Evolutionary conservation across 92 coral and sea anemone species (phyloP).

Genomic region (Plumapathes pennacea): DNA sequence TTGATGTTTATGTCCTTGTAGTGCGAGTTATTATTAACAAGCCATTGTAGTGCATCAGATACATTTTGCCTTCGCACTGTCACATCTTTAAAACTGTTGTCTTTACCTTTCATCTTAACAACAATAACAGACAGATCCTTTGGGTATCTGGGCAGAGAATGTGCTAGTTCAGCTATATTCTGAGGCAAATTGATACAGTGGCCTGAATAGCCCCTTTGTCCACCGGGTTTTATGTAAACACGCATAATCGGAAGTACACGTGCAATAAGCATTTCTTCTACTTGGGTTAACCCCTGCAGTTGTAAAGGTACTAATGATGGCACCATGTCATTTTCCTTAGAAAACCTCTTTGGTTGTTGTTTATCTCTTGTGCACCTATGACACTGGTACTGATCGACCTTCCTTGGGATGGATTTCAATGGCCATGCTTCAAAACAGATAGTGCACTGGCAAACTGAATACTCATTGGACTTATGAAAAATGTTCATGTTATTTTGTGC

Average conservation of each 20-base stretch:
- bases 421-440: slow-evolving; percentile 62
- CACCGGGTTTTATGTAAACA: slow-evolving; percentile 64
- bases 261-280: slow-evolving; percentile 68
- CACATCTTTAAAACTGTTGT: slow-evolving; percentile 60
- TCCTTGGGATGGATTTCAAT: slow-evolving; percentile 13
- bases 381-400: slow-evolving; percentile 22
- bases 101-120: slow-evolving; percentile 63
- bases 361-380: slow-evolving; percentile 54
- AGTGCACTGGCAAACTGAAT: slow-evolving; percentile 39
- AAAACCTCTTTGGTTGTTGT: slow-evolving; percentile 46
- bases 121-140: slow-evolving; percentile 65
- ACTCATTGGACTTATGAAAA: slow-evolving; percentile 49
- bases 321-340: slow-evolving; percentile 63
- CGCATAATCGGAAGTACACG: slow-evolving; percentile 67
- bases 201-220: slow-evolving; percentile 22
- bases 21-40: slow-evolving; percentile 58
- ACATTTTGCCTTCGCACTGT: slow-evolving; percentile 56
- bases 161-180: slow-evolving; percentile 54
- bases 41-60: slow-evolving; percentile 60
- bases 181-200: slow-evolving; percentile 1
- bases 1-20: slow-evolving; percentile 43
- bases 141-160: slow-evolving; percentile 63
- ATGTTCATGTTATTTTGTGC: slow-evolving; percentile 23
- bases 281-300: slow-evolving; percentile 65
- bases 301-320: slow-evolving; percentile 58